These are phyloP conservation scores for Eupithecia abbreviata DNA, from an alignment of 2,888 invertebrate species.

Conservation along the genomic window DNA sequence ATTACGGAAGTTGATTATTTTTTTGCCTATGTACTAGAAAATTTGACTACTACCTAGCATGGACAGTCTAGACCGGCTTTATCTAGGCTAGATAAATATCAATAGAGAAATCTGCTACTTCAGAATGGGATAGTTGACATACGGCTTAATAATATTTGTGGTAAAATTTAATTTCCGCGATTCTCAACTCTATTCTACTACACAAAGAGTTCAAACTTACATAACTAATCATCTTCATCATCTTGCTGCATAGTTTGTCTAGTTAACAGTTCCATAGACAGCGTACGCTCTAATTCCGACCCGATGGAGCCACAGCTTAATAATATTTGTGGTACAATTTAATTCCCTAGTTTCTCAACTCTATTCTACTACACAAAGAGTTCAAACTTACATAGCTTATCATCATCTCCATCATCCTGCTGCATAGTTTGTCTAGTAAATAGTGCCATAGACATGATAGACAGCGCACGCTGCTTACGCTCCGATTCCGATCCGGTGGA, in stretches of 20 bases:
- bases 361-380: not conserved
- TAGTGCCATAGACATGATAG: constrained; percentile 92
- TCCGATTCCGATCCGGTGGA: no score
- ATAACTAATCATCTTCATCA: constrained; percentile 21
- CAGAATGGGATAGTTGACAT: not conserved
- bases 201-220: constrained; percentile 12
- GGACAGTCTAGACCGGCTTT: not conserved
- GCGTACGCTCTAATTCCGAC: no score
- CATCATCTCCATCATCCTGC: constrained; percentile 38
- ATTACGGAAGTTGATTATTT: not conserved
- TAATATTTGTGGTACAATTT: not conserved
- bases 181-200: not conserved
- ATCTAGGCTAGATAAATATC: not conserved
- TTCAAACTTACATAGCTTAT: constrained; percentile 21
- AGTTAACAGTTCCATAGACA: constrained; percentile 93
- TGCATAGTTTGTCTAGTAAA: constrained; percentile 89
- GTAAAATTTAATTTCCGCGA: not conserved
- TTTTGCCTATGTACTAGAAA: not conserved
- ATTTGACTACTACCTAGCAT: not conserved
- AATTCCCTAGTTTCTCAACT: not conserved
- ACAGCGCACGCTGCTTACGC: constrained; percentile 88
- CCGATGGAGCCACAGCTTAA: no score
- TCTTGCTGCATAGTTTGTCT: constrained; percentile 85
- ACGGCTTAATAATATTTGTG: not conserved
- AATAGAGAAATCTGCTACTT: not conserved